Evolutionary conservation across 2,113 vertebrate species (phyloP), one percentile per base, ranked within the genome.

Genomic region (Chascanopsetta lugubris): DNA sequence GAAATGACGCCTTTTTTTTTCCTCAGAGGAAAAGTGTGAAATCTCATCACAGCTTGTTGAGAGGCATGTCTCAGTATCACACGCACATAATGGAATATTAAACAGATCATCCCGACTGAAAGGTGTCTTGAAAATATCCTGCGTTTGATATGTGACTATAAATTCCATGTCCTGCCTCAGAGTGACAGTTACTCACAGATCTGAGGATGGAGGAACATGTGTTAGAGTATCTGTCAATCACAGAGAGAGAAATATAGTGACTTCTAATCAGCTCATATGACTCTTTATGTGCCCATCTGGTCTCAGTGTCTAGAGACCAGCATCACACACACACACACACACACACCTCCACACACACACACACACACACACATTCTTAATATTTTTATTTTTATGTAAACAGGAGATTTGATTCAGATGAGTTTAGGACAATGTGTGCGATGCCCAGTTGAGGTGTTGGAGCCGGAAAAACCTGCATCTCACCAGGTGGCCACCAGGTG

Each of bases 1-100:
- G 63, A 77, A 79, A 56, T 68, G 42, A 83, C 60, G 61, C 66
- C 47, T 7, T 17, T 72, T 64, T 68, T 74, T 62, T 64, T 21
- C 82, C 79, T 57, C 15, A 61, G 29, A 69, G 69, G 64, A 72
- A 67, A 55, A 7, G 25, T 63, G 63, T 43, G 62, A 80, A 72
- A 60, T 66, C 72, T 27, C 72, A 53, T 34, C 8, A 46, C 30
- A 36, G 46, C 22, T 36, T 27, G n/a, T 32, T 51, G 11, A 30
- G n/a, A 75, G 50, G 45, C 42, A 24, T 22, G 20, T 17, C 32
- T 36, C 53, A 26, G 51, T 63, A 59, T 22, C 50, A 43, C 22
- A 17, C 32, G 20, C 21, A 47, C 38, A 13, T 10, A 5, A 51
- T 4, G 48, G 21, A 59, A 54, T 21, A 34, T 50, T 15, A 21